These are phyloP conservation scores for Armadillidium nasatum DNA, from an alignment of 1,140 invertebrate species.

Conservation along the genomic window DNA sequence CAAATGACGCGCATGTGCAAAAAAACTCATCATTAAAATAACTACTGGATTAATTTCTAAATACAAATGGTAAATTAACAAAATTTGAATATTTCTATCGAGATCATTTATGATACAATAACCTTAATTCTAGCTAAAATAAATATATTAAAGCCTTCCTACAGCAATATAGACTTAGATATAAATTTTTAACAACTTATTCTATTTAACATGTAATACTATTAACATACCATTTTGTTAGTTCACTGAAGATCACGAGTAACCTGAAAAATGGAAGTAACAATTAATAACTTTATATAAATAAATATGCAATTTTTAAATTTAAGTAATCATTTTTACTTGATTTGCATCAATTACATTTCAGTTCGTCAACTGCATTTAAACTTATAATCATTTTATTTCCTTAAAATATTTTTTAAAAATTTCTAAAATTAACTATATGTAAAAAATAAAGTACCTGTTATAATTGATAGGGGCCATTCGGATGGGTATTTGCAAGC, in stretches of 20 bases:
- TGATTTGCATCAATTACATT: no score
- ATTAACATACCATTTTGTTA: not conserved
- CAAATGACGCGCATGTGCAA: slow-evolving; percentile 2
- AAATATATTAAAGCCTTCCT: not conserved
- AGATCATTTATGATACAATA: not conserved
- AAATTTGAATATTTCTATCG: not conserved
- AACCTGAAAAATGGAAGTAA: not conserved
- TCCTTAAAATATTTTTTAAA: no score
- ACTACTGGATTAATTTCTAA: no score
- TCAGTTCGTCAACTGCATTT: no score
- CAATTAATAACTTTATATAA: not conserved
- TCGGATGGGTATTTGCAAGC: no score
- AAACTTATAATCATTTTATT: no score
- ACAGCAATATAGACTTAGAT: not conserved
- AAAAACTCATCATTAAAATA: not conserved
- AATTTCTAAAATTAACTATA: no score
- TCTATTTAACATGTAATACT: not conserved
- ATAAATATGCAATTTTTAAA: not conserved
- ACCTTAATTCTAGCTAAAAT: not conserved
- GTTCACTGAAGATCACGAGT: not conserved
- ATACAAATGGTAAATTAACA: not conserved
- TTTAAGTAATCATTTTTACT: not conserved
- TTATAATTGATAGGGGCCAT: no score
- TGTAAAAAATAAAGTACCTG: no score
- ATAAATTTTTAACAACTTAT: not conserved